These are phyloP conservation scores for Acomys russatus DNA, from an alignment of 2,797 vertebrate species.

Conservation along the genomic window DNA sequence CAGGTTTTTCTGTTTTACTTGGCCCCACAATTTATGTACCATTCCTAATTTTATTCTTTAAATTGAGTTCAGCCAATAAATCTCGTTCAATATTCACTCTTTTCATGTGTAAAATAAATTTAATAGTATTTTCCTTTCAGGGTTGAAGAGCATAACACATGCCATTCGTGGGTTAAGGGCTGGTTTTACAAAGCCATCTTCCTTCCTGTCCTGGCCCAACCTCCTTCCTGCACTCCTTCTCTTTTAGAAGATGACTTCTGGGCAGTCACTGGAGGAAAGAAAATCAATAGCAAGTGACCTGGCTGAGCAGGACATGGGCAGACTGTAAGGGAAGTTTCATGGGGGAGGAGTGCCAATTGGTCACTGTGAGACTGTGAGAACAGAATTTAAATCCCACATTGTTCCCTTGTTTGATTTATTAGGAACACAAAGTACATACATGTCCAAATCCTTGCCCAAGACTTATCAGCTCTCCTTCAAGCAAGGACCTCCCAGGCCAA, in stretches of 20 bases:
- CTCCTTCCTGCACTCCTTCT: background rate
- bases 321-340: background rate
- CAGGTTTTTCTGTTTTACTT: background rate
- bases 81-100: conserved; percentile 15
- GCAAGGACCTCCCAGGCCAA: background rate
- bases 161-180: background rate
- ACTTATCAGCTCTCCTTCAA: background rate
- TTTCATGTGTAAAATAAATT: conserved; percentile 19
- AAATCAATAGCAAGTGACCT: background rate
- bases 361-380: background rate
- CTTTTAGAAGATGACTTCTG: background rate
- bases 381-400: background rate
- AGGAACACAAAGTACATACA: background rate
- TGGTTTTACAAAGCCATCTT: background rate
- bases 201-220: background rate
- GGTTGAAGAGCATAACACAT: conserved; percentile 20
- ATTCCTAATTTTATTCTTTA: background rate
- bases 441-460: background rate
- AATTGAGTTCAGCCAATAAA: background rate
- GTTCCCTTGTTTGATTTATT: conserved; percentile 15
- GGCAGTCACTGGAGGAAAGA: background rate
- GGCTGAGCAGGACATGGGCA: background rate
- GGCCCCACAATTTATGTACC: background rate
- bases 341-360: background rate
- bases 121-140: conserved; percentile 1